Evolutionary conservation across 2,113 vertebrate species (phyloP).

Genomic region (Chaetura pelagica): DNA sequence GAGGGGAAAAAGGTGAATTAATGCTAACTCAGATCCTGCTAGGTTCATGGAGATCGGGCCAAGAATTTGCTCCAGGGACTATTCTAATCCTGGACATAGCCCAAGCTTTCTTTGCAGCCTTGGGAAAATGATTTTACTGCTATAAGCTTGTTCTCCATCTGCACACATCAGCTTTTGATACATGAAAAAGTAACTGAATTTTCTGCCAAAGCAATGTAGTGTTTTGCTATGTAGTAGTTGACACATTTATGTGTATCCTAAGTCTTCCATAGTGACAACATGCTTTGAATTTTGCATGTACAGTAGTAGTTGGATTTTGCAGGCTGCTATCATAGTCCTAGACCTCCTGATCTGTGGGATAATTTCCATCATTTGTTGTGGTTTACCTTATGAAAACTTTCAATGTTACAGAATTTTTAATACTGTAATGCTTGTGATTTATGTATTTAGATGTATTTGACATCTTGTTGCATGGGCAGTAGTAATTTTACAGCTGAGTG

Average conservation of each 20-base stretch:
- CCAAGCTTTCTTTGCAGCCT: not conserved
- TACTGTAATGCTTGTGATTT: not conserved
- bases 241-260: not conserved
- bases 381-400: not conserved
- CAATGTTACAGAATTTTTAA: not conserved
- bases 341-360: not conserved
- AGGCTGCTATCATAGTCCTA: not conserved
- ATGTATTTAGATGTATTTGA: not conserved
- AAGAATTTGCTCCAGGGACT: conserved; percentile 22
- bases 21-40: not conserved
- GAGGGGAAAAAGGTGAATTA: not conserved
- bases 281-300: not conserved
- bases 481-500: not conserved
- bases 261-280: not conserved
- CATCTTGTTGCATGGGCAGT: not conserved
- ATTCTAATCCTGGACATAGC: not conserved
- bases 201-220: not conserved
- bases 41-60: not conserved
- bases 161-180: conserved; percentile 3
- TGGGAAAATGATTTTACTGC: not conserved
- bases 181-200: not conserved
- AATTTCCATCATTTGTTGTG: not conserved
- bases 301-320: not conserved
- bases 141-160: not conserved
- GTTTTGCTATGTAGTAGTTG: not conserved